Conservation (phyloP, 2,113 vertebrate species). For the Rhinichthys klamathensis region DNA sequence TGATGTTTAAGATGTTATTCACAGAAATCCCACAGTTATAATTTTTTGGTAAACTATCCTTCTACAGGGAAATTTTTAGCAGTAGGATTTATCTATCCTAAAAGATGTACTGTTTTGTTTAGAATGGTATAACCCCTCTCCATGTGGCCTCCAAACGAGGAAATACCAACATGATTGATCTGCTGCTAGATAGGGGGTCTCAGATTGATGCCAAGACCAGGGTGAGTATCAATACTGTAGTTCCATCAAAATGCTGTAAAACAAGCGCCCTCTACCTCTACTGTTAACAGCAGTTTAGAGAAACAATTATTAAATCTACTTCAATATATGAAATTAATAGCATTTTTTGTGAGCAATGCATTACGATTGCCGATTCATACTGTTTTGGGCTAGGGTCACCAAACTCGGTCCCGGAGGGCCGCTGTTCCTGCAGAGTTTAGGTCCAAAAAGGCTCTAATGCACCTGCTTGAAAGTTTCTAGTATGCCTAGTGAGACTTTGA, state of each 20-base stretch:
- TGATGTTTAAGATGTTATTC: background rate
- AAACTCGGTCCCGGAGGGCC: no score
- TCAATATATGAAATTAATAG: background rate
- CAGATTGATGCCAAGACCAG: conserved; percentile 98
- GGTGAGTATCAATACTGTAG: conserved; percentile 73
- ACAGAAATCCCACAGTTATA: background rate
- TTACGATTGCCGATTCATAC: background rate
- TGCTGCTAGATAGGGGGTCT: conserved; percentile 92
- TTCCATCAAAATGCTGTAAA: background rate
- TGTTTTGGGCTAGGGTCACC: background rate
- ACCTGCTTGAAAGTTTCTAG: no score
- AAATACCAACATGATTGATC: conserved; percentile 96
- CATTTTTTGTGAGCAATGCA: background rate
- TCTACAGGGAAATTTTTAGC: background rate
- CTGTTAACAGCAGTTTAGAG: background rate
- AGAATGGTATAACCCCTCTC: conserved; percentile 98
- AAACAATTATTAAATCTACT: background rate
- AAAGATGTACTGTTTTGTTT: conserved; percentile 29
- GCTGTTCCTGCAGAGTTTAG: no score
- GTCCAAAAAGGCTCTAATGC: no score
- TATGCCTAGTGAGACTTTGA: no score
- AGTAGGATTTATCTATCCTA: no score
- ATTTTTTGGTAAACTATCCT: background rate
- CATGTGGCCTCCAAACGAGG: conserved; percentile 97
- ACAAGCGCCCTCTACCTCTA: background rate